Evolutionary conservation across 2,113 vertebrate species (phyloP), one percentile per base, ranked within the genome.

Genomic region (Mungos mungo): DNA sequence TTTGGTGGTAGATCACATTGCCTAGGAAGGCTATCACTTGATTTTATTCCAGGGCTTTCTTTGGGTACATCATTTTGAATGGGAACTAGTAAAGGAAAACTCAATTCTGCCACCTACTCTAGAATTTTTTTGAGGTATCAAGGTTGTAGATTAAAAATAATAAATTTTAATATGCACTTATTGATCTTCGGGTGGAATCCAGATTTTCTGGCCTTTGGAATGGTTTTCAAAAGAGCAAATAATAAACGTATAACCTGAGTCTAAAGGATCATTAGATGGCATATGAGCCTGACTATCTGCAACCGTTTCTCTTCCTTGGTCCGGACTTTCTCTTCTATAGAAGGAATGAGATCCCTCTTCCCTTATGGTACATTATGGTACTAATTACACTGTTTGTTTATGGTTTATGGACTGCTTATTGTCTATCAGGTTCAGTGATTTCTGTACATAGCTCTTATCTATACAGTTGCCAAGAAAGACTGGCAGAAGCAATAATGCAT

Each of bases 211-310:
- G 11, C 60, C n/a, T 92, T 93, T 88, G 54, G 35, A 68, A 25
- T 93, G 19, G 79, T 90, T 96, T 90, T 83, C 25, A 88, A 92
- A 88, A 21, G 33, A 93, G 33, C 11, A 76, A 68, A 66, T 50
- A 38, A n/a, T 47, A 50, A 50, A 86, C 15, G 7, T 69, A n/a
- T 63, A 31, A 12, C 54, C 27, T 63, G 47, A 63, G 2, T 87
- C 23, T 84, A 72, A 85, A 71, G 21, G 35, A 0, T 31, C 45
- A 47, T 65, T 41, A 90, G 35, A 71, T 2, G 50, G 35, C 23
- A 7, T 65, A 41, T 29, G 33, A 50, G n/a, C 29, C 29, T 90
- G n/a, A 45, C 69, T 66, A 9, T 12, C 60, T 45, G 31, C 18
- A 71, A 18, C 41, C 0, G 9, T 68, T 89, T 60, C 69, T 54